Conservation (phyloP, 2,888 invertebrate genomes). For the Syrphus vitripennis region DNA sequence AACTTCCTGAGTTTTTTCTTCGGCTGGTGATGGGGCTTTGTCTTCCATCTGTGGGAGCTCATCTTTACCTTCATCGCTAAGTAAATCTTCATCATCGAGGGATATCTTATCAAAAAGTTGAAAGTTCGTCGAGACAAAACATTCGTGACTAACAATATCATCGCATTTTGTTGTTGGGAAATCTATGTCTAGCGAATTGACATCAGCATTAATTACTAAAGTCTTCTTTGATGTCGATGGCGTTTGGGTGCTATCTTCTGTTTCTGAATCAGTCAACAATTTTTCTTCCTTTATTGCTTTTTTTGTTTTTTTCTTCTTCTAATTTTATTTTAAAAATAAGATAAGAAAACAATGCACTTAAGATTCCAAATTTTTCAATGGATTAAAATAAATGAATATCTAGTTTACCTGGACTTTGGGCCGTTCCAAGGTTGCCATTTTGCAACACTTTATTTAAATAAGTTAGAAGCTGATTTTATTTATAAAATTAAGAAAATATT, state of each 20-base stretch:
- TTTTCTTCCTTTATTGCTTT: conserved; percentile 50
- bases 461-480: not conserved
- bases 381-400: not conserved
- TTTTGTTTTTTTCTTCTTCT: conserved; percentile 75
- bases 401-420: conserved; percentile 77
- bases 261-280: conserved; percentile 57
- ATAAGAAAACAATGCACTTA: conserved; percentile 34
- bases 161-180: conserved; percentile 69
- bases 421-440: conserved; percentile 80
- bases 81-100: conserved; percentile 35
- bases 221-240: conserved; percentile 36
- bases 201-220: not conserved
- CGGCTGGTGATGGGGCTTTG: not conserved
- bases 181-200: conserved; percentile 50
- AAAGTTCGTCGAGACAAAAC: conserved; percentile 69
- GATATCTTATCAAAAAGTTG: conserved; percentile 54
- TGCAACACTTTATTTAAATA: not conserved
- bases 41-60: not conserved
- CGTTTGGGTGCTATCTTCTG: conserved; percentile 52
- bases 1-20: conserved; percentile 24
- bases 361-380: not conserved
- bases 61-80: conserved; percentile 63
- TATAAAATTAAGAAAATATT: not conserved
- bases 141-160: conserved; percentile 70
- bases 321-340: conserved; percentile 73